Percentiles rank a stretch among this genome's conserved stretches.
These are phyloP conservation scores for Saturnia pavonia DNA, from an alignment of 2,888 invertebrate species.

Conservation along the genomic window DNA sequence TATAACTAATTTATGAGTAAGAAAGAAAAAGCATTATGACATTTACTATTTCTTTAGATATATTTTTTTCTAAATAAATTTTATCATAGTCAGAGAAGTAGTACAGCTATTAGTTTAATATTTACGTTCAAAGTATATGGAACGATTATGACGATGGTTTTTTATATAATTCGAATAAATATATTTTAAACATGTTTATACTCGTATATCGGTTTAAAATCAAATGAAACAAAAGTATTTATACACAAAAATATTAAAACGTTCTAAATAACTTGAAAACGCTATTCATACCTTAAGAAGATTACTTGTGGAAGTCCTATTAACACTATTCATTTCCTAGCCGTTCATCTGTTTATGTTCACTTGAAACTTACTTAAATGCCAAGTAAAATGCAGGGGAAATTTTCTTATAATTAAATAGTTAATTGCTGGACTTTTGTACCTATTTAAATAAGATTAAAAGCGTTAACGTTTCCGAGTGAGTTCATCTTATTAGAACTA, in stretches of 20 bases:
- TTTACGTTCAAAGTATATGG: too few species aligned
- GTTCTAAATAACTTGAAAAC: not conserved
- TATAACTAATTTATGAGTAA: too few species aligned
- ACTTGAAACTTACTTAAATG: slow-evolving; percentile 1
- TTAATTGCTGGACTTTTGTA: not conserved
- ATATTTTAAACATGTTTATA: too few species aligned
- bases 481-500: too few species aligned
- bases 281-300: not conserved
- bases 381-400: not conserved
- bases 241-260: not conserved
- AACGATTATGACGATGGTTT: too few species aligned
- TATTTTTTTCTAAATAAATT: too few species aligned
- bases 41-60: too few species aligned
- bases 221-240: not conserved
- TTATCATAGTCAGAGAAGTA: too few species aligned
- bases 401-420: not conserved
- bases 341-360: not conserved
- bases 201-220: too few species aligned
- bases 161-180: too few species aligned
- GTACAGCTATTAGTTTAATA: too few species aligned
- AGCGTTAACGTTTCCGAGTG: not conserved
- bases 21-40: too few species aligned
- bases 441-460: not conserved
- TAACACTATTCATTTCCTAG: not conserved
- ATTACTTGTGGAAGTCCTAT: not conserved